Evolutionary conservation across 35 echinoderm and acorn worm genomes (phyloP).

Genomic region (Amphiura filiformis): DNA sequence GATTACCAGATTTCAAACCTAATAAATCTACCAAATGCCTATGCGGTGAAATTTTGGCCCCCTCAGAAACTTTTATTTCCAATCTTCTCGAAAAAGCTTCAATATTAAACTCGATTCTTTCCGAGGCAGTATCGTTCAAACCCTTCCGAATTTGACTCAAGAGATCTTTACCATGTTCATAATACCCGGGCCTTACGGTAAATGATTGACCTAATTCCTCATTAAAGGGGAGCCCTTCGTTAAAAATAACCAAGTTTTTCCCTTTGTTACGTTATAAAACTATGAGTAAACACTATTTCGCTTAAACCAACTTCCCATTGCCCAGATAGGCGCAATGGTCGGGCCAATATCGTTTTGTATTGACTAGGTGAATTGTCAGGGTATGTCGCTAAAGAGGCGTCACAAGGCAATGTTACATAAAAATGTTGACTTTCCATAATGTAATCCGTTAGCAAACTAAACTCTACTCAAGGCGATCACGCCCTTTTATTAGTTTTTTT

Average conservation of each 20-base stretch:
- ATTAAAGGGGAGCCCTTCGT: neutral
- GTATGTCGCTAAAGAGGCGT: conserved; percentile 7
- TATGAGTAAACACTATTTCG: conserved; percentile 42
- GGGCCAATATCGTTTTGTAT: conserved; percentile 23
- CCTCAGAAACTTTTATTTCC: neutral
- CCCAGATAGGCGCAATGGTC: conserved; percentile 3
- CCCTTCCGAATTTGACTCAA: neutral
- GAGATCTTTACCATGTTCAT: neutral
- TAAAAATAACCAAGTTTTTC: neutral
- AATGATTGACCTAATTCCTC: neutral
- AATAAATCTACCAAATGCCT: neutral
- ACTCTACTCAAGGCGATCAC: neutral
- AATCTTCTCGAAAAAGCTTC: neutral
- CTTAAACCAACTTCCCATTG: conserved; percentile 49
- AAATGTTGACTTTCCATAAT: neutral
- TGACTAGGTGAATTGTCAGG: conserved; percentile 33
- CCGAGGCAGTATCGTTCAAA: neutral
- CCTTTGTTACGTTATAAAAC: neutral
- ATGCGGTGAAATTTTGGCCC: neutral
- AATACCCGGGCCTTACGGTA: neutral
- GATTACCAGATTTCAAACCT: neutral
- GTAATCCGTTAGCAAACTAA: neutral
- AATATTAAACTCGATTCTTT: neutral
- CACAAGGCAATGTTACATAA: conserved; percentile 20
- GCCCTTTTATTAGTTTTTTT: neutral